Base-by-base conservation (phyloP, 64 coral and sea anemone species). In the Astreopora myriophthalma region DNA sequence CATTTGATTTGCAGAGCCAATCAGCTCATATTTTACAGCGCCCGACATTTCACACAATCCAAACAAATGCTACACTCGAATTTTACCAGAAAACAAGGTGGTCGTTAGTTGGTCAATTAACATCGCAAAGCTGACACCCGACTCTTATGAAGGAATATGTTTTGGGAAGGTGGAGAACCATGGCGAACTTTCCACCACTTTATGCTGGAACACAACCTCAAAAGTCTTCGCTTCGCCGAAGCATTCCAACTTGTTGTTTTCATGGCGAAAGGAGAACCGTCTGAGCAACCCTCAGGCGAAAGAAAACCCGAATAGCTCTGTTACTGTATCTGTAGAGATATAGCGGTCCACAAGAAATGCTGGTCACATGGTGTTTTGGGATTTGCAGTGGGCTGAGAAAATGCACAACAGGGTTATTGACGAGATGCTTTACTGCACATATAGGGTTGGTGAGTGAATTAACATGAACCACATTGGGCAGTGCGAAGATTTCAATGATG, bases 131-230 rank as follows among this genome's bases (percentile, higher is more conserved):
- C 1, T 78, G 25, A 78, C 75, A 19, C 44, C 44, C 1, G 75
- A 78, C 23, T 25, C 26, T 12, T 78, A 78, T 24, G 12, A 20
- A 8, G 75, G 46, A 25, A 55, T 78, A 31, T 78, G 75, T 17
- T 78, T 78, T 78, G 46, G 46, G 31, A 78, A 78, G 38, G 40
- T 51, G 25, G n/a, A n/a, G n/a, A 3, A 25, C 16, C 23, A 31
- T 13, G 24, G 22, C 11, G 52, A 22, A 1, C 25, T 14, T 2
- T 1, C 52, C 1, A 31, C 25, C 3, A 51, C 42, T 44, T 44
- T 78, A 44, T 78, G 75, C 44, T 78, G 75, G 75, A 78, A 51
- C 75, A 78, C 48, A 78, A 27, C 44, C 6, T 25, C 40, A 49
- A 52, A 78, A 25, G 25, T 44, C 11, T 55, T 78, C 46, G 24